Conservation (phyloP, 1,140 invertebrate species). For the Aphaenogaster rudis region DNA sequence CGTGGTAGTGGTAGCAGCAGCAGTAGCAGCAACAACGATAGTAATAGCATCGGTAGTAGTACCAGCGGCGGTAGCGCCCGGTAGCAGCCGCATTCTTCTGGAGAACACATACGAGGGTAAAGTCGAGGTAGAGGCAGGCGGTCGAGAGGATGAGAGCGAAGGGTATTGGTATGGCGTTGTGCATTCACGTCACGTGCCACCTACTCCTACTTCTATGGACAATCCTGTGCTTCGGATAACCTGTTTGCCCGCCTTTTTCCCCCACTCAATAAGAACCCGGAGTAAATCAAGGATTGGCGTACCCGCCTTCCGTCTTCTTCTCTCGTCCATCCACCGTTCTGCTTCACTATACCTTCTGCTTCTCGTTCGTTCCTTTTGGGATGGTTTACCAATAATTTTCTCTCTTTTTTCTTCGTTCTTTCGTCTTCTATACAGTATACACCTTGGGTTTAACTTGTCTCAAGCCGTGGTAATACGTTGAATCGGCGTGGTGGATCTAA, state of each 20-base stretch:
- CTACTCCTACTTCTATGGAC: constrained; percentile 69
- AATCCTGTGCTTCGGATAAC: constrained; percentile 73
- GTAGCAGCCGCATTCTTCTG: constrained; percentile 57
- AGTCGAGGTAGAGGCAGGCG: constrained; percentile 36
- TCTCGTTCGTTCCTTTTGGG: constrained; percentile 7
- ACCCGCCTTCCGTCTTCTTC: constrained; percentile 4
- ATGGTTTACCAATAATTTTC: constrained; percentile 47
- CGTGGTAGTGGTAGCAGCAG: constrained; percentile 1
- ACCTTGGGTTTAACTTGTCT: constrained; percentile 16
- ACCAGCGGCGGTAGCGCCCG: background rate
- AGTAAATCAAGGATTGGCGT: constrained; percentile 78
- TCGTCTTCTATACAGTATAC: background rate
- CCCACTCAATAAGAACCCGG: constrained; percentile 66
- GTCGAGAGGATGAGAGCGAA: constrained; percentile 50
- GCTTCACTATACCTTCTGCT: background rate
- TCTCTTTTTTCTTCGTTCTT: background rate
- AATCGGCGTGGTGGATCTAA: constrained; percentile 26
- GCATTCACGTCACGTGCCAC: constrained; percentile 79
- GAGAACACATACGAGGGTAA: constrained; percentile 21
- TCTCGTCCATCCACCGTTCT: background rate
- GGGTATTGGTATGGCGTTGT: constrained; percentile 45
- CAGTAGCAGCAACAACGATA: background rate
- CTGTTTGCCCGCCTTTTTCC: constrained; percentile 69
- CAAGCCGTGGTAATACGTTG: constrained; percentile 32
- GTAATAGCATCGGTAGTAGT: background rate